A percentile compares a stretch with the other conserved stretches of the same genome.
phyloP scores from a whole-genome alignment of 2,888 invertebrate genomes.

The Mythimna ferrago region DNA sequence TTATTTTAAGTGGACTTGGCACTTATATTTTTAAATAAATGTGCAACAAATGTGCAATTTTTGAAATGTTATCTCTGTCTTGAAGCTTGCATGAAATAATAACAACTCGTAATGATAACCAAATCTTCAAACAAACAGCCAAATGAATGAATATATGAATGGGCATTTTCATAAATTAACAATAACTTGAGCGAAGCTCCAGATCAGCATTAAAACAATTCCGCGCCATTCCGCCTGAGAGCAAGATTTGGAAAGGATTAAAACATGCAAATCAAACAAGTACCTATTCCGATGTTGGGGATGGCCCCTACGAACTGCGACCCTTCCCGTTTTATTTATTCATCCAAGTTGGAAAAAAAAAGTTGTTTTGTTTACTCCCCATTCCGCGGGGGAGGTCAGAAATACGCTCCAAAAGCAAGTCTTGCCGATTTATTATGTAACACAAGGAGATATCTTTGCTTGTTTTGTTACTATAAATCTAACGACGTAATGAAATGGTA shows the following conservation, averaged over 20 bases:
- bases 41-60: too few species aligned
- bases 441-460: conserved; percentile 78
- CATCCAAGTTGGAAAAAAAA: conserved; percentile 86
- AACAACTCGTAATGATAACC: not conserved
- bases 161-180: conserved; percentile 53
- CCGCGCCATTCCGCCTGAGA: conserved; percentile 73
- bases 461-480: conserved; percentile 79
- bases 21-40: too few species aligned
- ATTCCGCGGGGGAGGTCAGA: conserved; percentile 75
- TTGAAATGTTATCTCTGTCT: not conserved
- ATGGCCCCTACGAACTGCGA: conserved; percentile 78
- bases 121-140: conserved; percentile 4
- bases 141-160: conserved; percentile 27
- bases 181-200: conserved; percentile 52
- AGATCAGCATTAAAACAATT: conserved; percentile 67
- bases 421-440: conserved; percentile 79
- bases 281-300: conserved; percentile 81
- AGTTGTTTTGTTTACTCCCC: conserved; percentile 89
- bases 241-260: conserved; percentile 86
- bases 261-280: conserved; percentile 90
- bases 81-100: not conserved
- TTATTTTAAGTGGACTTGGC: too few species aligned
- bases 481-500: conserved; percentile 63
- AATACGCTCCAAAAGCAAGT: conserved; percentile 78
- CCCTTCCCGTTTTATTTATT: conserved; percentile 89